Evolutionary conservation across 2,888 invertebrate species (phyloP).

Genomic region (Pachliopta kotzebuea): DNA sequence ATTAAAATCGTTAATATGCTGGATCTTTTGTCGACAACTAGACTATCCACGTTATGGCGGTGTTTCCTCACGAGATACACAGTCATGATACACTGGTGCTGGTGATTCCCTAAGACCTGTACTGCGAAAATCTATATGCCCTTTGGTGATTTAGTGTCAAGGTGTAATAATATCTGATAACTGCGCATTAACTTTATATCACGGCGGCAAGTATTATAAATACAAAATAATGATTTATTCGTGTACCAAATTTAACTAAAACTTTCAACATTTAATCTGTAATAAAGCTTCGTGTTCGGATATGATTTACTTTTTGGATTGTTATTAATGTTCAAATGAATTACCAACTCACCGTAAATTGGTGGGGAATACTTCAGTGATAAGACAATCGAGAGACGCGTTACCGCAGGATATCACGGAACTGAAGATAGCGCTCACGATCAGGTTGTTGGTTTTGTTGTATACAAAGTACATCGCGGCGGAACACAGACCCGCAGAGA

Average conservation of each 20-base stretch:
- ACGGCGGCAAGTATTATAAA: no score
- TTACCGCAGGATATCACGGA: conserved; percentile 94
- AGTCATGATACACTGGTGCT: no score
- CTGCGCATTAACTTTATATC: no score
- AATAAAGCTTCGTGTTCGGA: not conserved
- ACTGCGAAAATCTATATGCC: no score
- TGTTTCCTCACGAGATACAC: no score
- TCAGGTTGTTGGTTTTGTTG: conserved; percentile 90
- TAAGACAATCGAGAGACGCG: conserved; percentile 94
- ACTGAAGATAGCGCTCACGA: conserved; percentile 92
- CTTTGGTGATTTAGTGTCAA: not conserved
- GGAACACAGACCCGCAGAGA: conserved; percentile 91
- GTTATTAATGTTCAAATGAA: not conserved
- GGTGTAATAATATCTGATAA: not conserved
- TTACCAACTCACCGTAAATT: conserved; percentile 86
- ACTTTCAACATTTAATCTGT: not conserved
- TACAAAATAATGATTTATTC: no score
- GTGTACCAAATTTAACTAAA: not conserved
- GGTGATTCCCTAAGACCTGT: no score
- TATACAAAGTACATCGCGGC: conserved; percentile 92
- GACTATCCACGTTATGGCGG: no score
- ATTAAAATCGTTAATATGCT: no score
- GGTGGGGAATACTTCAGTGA: conserved; percentile 96
- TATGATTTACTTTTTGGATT: not conserved
- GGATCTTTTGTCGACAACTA: no score